Percentiles rank a stretch among this genome's conserved stretches.
These are phyloP conservation scores for Sycophaga agraensis DNA, from an alignment of 1,140 invertebrate species.

Conservation along the genomic window DNA sequence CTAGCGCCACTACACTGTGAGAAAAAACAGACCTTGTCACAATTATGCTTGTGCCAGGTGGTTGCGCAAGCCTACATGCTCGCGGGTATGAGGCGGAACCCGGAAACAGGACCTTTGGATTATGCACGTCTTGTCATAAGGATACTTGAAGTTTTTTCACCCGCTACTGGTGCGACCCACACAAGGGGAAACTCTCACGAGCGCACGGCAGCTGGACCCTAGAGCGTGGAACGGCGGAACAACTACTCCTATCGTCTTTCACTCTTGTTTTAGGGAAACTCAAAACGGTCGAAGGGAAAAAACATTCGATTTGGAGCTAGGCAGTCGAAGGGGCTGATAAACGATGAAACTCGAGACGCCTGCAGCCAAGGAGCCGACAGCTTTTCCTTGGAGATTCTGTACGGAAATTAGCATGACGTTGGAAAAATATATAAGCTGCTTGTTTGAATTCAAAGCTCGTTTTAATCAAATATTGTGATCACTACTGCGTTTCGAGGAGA, in stretches of 20 bases:
- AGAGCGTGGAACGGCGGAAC: too few species aligned
- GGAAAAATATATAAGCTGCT: not conserved
- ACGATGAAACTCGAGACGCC: not conserved
- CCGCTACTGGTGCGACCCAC: not conserved
- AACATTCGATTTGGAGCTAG: not conserved
- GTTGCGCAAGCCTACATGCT: slow-evolving; percentile 34
- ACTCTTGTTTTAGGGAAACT: slow-evolving; percentile 49
- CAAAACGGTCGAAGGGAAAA: not conserved
- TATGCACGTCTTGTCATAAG: slow-evolving; percentile 49
- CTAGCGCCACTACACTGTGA: too few species aligned
- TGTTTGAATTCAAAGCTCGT: too few species aligned
- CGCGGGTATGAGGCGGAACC: slow-evolving; percentile 38
- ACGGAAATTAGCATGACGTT: slow-evolving; percentile 8
- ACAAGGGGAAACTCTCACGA: slow-evolving; percentile 25
- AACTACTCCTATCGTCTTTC: slow-evolving; percentile 31
- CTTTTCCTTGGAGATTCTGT: slow-evolving; percentile 6
- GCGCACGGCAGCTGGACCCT: slow-evolving; percentile 35
- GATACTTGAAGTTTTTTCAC: slow-evolving; percentile 38
- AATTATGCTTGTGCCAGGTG: slow-evolving; percentile 40
- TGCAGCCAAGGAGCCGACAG: not conserved
- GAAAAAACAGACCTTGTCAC: not conserved
- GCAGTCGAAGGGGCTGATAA: not conserved
- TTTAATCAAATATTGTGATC: too few species aligned
- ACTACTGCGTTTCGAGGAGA: too few species aligned
- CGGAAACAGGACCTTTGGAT: slow-evolving; percentile 46